Percentiles rank a stretch among this genome's conserved stretches.
Evolutionary conservation across 2,113 vertebrate genomes (phyloP).

Genomic region (Speoplatyrhinus poulsoni): DNA sequence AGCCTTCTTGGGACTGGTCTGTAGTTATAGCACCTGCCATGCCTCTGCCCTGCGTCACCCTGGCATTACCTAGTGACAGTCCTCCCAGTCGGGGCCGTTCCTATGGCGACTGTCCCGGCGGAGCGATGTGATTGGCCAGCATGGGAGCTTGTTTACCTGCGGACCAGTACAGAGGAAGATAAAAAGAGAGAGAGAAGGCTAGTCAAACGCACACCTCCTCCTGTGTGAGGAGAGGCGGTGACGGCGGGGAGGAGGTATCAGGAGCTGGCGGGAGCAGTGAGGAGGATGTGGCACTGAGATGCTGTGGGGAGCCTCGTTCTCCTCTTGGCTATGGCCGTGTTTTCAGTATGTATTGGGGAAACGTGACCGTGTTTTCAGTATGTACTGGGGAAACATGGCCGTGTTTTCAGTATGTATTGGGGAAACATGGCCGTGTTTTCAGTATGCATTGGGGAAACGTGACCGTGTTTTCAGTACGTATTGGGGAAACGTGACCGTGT

Average conservation of each 20-base stretch:
- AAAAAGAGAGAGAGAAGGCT: neutral
- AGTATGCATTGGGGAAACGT: no score
- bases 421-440: no score
- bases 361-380: no score
- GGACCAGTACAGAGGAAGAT: neutral
- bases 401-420: no score
- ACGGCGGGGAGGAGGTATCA: neutral
- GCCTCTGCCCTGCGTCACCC: constrained; percentile 47
- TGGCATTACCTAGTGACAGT: constrained; percentile 53
- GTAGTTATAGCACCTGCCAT: constrained; percentile 11
- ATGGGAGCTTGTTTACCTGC: constrained; percentile 73
- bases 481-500: no score
- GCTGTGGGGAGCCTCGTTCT: constrained; percentile 80
- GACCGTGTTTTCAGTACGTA: no score
- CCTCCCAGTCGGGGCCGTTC: constrained; percentile 65
- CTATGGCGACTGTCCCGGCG: constrained; percentile 77
- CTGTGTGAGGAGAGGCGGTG: neutral
- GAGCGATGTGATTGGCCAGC: constrained; percentile 36
- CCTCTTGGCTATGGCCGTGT: constrained; percentile 80
- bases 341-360: constrained; percentile 81
- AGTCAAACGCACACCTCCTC: neutral
- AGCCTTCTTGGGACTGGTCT: neutral
- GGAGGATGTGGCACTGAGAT: constrained; percentile 54
- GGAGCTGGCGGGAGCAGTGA: neutral
- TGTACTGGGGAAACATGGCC: no score